phyloP scores from a whole-genome alignment of 1,140 invertebrate genomes.

The Ceratitis capitata region DNA sequence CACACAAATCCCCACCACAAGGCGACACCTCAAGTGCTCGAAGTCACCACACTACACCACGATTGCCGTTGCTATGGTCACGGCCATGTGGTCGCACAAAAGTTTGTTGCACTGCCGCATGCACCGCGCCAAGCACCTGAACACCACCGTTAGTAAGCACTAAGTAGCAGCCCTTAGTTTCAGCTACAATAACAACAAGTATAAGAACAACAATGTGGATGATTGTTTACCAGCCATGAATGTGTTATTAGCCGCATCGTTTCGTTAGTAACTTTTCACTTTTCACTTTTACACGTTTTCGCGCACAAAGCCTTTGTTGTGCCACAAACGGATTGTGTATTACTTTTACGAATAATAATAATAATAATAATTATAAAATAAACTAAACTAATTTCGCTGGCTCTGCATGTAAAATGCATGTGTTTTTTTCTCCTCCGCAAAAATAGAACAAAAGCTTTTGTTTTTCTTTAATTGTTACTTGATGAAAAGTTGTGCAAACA shows the following conservation, averaged over 20 bases:
- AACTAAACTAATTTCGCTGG: constrained; percentile 20
- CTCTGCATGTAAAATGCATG: too few species aligned
- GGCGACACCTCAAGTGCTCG: too few species aligned
- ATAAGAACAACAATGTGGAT: too few species aligned
- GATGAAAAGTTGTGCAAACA: not conserved
- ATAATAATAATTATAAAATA: too few species aligned
- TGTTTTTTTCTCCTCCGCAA: too few species aligned
- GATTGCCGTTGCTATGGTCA: not conserved
- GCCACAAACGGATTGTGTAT: not conserved
- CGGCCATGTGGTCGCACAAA: constrained; percentile 17
- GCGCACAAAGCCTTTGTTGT: not conserved
- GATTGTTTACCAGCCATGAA: constrained; percentile 13
- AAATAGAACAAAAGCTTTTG: constrained; percentile 5
- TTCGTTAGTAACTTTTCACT: constrained; percentile 21
- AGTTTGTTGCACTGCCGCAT: not conserved
- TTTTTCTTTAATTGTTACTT: not conserved
- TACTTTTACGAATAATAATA: not conserved
- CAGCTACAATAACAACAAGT: too few species aligned
- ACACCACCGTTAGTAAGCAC: too few species aligned
- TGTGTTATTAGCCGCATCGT: constrained; percentile 7
- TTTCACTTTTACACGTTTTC: constrained; percentile 2
- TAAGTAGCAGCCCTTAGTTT: too few species aligned
- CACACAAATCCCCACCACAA: not conserved
- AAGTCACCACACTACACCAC: not conserved
- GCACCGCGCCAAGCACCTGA: not conserved